Evolutionary conservation across 2,113 vertebrate species (phyloP).

Genomic region (Pedionomus torquatus): DNA sequence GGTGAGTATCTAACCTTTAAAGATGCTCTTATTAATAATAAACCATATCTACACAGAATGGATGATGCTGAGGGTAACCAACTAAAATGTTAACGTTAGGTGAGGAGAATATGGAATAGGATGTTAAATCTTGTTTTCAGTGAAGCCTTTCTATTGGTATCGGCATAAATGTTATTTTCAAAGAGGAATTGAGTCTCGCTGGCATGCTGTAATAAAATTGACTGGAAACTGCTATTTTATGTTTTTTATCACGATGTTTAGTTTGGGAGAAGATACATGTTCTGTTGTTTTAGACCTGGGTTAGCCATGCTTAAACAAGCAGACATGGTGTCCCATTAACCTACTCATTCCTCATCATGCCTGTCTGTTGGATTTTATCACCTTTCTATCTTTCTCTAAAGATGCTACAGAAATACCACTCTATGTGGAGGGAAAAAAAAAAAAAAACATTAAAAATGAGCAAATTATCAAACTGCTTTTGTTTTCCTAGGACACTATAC

Average conservation of each 20-base stretch:
- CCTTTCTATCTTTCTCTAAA: neutral
- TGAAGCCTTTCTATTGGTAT: neutral
- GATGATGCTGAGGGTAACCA: neutral
- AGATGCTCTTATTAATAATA: neutral
- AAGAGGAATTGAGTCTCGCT: neutral
- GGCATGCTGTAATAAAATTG: neutral
- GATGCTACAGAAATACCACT: neutral
- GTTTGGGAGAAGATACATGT: neutral
- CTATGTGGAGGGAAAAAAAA: neutral
- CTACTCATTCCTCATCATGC: accelerated
- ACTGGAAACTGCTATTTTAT: neutral
- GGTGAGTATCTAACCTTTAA: neutral
- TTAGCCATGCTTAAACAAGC: neutral
- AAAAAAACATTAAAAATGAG: neutral
- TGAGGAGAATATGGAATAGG: neutral
- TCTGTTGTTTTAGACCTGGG: neutral
- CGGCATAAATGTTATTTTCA: neutral
- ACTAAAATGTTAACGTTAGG: neutral
- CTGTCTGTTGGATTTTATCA: neutral
- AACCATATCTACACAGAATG: neutral
- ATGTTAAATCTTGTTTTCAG: neutral
- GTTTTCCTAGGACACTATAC: conserved; percentile 85
- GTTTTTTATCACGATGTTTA: neutral
- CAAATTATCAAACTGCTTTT: neutral
- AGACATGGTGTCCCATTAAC: neutral